Evolutionary conservation across 1,140 invertebrate species (phyloP), one percentile per base, ranked within the genome.

Genomic region (Epicauta chinensis): DNA sequence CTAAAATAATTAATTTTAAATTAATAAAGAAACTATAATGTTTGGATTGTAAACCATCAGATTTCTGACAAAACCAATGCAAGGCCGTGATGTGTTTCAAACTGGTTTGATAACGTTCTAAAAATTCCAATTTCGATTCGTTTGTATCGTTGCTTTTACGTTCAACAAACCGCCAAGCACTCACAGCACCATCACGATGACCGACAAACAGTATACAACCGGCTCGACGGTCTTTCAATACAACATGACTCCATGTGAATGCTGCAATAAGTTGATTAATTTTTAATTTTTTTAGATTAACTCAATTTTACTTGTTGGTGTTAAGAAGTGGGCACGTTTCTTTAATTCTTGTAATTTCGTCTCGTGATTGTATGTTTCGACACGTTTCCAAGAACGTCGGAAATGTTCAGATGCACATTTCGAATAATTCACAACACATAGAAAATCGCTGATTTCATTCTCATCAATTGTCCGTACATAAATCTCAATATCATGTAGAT

Each of bases 221-320:
- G 12, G 32, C 17, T 30, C 44, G 31, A 14, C 41, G 44, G 12
- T 40, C 32, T 16, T 45, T 43, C 16, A 44, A 7, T 36, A 45
- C 38, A 16, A 52, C 40, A 36, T 53, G 43, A 40, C 43, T 53
- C 51, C 51, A 53, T 53, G 51, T 38, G 13, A 46, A 43, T 32
- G 23, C 51, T 53, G 23, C 1, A 52, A 52, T 31, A 23, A n/a
- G n/a, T n/a, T n/a, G n/a, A n/a, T n/a, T n/a, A n/a, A 42, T 16
- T 12, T 44, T 35, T 32, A 42, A 16, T 36, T 2, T 17, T 30
- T 23, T 0, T 23, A 23, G 23, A 2, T 7, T 23, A 23, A 23
- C n/a, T n/a, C n/a, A 23, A 48, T 2, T n/a, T 42, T 52, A 52
- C 51, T 17, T 16, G 51, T 53, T 9, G 51, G 42, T 1, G 36